Conservation (phyloP, 2,113 vertebrate species). For the Grallaria varia region DNA sequence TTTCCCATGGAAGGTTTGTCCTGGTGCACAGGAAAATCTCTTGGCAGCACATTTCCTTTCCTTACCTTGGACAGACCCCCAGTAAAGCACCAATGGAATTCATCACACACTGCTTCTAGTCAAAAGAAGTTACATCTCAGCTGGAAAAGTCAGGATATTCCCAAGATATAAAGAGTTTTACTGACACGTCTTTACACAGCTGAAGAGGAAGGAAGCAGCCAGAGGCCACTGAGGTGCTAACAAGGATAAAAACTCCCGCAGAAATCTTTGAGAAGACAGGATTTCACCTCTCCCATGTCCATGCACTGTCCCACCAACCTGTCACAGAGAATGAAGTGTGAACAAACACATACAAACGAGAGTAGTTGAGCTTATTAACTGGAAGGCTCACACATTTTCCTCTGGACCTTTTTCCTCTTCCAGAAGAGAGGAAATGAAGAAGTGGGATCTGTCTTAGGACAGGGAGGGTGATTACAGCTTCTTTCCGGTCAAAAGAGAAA, state of each 20-base stretch:
- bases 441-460: background rate
- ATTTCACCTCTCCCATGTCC: background rate
- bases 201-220: background rate
- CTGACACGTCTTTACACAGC: background rate
- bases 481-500: background rate
- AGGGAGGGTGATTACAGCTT: background rate
- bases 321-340: too few species aligned
- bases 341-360: background rate
- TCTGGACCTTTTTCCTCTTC: background rate
- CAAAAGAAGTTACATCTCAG: background rate
- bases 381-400: background rate
- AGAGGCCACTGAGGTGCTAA: background rate
- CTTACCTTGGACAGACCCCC: background rate
- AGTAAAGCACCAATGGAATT: accelerated
- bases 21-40: accelerated
- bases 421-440: background rate
- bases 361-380: background rate
- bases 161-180: background rate
- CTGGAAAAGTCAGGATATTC: background rate
- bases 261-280: background rate
- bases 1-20: background rate
- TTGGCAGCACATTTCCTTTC: background rate
- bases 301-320: accelerated
- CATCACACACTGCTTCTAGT: accelerated
- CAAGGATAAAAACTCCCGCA: background rate